Base-by-base conservation (phyloP, 2,113 vertebrate species). In the Gavialis gangeticus region DNA sequence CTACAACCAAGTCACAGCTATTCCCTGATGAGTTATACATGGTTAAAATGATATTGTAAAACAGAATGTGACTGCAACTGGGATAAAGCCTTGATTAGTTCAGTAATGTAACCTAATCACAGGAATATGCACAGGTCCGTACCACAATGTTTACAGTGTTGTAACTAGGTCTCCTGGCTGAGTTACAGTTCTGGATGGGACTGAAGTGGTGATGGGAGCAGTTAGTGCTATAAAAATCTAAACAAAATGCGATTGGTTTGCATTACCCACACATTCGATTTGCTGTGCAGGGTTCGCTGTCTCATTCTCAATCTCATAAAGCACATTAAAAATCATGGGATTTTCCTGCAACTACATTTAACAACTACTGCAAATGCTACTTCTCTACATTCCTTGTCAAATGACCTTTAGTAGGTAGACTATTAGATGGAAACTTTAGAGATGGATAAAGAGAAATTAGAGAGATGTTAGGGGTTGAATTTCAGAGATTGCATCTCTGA, bases 381-480 rank as follows among this genome's bases (percentile, higher is more conserved):
- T 90, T 83, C 60, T 86, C 92, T 93, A 63, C 73, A 82, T 93
- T 67, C 73, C 71, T 89, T 96, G 84, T 97, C 96, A 95, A 95
- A 91, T 79, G 54, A 46, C 78, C 87, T 97, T 96, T 82, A 90
- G 63, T 22, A 56, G 58, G 82, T 69, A 82, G 92, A 92, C 83
- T 96, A 95, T 91, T 95, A 69, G 94, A 96, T 95, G 84, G 84
- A 94, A 94, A 79, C 18, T 93, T 96, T 93, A 95, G 82, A 95
- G 19, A 82, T 28, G 69, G 76, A 83, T 83, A 95, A 97, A 93
- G 82, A 97, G 85, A 96, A 96, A 97, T 96, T 94, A 97, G 91
- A 97, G 79, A 94, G 82, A 34, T 92, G 58, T 80, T 15, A 2
- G 28, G 24, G 95, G 64, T 54, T 91, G 93, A 97, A 96, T 95